Conservation (phyloP, 1,140 invertebrate genomes). For the Sitodiplosis mosellana region DNA sequence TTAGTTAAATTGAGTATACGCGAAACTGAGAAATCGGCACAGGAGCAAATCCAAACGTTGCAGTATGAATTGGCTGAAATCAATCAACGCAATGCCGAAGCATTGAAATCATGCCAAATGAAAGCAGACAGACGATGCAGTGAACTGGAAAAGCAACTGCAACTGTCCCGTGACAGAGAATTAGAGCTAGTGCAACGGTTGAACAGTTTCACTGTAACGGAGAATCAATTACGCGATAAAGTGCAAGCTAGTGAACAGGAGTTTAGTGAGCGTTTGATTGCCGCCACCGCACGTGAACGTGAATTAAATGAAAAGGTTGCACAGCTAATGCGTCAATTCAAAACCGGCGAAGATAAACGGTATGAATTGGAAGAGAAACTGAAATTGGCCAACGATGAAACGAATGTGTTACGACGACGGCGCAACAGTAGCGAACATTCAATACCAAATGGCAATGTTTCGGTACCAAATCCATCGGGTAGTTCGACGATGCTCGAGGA, state of each 20-base stretch:
- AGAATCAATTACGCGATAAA: slow-evolving; percentile 18
- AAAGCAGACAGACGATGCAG: slow-evolving; percentile 9
- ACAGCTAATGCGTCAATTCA: slow-evolving; percentile 14
- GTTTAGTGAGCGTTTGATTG: slow-evolving; percentile 11
- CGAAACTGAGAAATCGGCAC: slow-evolving; percentile 16
- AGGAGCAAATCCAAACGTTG: slow-evolving; percentile 12
- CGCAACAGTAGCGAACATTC: neutral
- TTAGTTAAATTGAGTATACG: slow-evolving; percentile 15
- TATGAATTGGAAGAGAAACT: slow-evolving; percentile 19
- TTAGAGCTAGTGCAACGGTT: slow-evolving; percentile 16
- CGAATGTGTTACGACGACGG: slow-evolving; percentile 16
- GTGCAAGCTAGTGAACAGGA: slow-evolving; percentile 11
- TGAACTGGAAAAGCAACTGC: slow-evolving; percentile 6
- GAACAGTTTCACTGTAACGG: slow-evolving; percentile 11
- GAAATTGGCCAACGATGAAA: slow-evolving; percentile 19
- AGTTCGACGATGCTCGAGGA: slow-evolving; percentile 24
- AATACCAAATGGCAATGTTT: neutral
- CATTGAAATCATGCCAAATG: slow-evolving; percentile 11
- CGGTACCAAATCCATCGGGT: slow-evolving; percentile 11
- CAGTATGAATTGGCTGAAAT: slow-evolving; percentile 14
- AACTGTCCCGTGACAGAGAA: slow-evolving; percentile 12
- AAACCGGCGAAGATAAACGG: slow-evolving; percentile 12
- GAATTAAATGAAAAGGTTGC: slow-evolving; percentile 16
- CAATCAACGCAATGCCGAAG: slow-evolving; percentile 12
- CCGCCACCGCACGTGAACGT: slow-evolving; percentile 15